These are phyloP conservation scores for Axis porcinus DNA, from an alignment of 2,113 vertebrate species.

Conservation along the genomic window DNA sequence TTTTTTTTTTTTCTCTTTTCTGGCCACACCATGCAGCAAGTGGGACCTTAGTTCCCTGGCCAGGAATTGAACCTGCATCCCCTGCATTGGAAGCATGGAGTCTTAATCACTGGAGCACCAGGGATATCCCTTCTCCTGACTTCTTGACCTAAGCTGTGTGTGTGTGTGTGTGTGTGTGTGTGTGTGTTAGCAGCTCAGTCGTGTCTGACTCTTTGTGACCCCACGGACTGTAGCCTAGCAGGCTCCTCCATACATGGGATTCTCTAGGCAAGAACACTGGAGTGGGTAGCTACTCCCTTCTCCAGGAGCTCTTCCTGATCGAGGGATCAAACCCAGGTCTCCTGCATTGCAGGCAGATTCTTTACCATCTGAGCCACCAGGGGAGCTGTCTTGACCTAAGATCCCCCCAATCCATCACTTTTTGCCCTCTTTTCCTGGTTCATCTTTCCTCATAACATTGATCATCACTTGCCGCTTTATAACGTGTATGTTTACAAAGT, in stretches of 20 bases:
- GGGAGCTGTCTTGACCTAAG: neutral
- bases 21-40: neutral
- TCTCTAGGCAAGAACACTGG: neutral
- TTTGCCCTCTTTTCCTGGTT: neutral
- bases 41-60: neutral
- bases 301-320: neutral
- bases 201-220: neutral
- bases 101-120: neutral
- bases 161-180: neutral
- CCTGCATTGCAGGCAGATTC: neutral
- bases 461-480: neutral
- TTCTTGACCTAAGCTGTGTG: neutral
- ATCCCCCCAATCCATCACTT: accelerated
- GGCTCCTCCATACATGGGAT: neutral
- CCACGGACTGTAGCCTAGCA: neutral
- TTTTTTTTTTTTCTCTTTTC: neutral
- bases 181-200: neutral
- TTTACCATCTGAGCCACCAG: neutral
- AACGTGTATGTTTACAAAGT: neutral
- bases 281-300: neutral
- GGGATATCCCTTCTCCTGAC: neutral
- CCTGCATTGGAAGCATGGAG: neutral
- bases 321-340: neutral
- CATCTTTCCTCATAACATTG: neutral
- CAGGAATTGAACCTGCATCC: neutral